Percentiles rank a stretch among this genome's conserved stretches.
phyloP scores from a whole-genome alignment of 1,140 invertebrate species.

The Helicoverpa armigera region DNA sequence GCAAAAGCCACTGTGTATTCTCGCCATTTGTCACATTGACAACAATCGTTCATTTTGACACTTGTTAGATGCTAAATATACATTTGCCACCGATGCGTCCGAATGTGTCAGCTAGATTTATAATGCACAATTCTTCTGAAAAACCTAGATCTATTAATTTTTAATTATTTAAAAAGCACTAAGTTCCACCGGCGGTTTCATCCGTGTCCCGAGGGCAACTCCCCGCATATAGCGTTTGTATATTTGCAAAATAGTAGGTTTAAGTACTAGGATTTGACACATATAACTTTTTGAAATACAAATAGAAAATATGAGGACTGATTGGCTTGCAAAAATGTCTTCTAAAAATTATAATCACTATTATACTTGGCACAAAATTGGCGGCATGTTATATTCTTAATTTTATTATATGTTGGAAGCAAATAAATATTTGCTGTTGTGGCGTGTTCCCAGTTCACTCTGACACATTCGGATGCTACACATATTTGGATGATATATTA shows the following conservation, averaged over 20 bases:
- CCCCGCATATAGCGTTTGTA: no score
- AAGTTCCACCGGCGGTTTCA: no score
- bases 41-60: constrained; percentile 16
- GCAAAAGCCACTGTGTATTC: neutral
- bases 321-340: no score
- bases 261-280: no score
- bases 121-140: neutral
- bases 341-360: neutral
- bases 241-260: no score
- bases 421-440: neutral
- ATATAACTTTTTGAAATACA: no score
- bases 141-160: no score
- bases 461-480: constrained; percentile 22
- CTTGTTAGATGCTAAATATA: constrained; percentile 20
- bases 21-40: neutral
- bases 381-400: neutral
- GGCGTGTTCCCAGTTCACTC: neutral
- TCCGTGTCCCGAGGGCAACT: no score
- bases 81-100: constrained; percentile 4
- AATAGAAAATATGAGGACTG: no score
- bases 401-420: neutral
- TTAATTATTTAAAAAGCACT: no score
- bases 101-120: neutral
- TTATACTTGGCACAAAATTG: neutral
- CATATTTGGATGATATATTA: constrained; percentile 30